Percentiles rank a stretch among this genome's conserved stretches.
These are phyloP conservation scores for Epinephelus fuscoguttatus DNA, from an alignment of 2,113 vertebrate genomes.

Conservation along the genomic window DNA sequence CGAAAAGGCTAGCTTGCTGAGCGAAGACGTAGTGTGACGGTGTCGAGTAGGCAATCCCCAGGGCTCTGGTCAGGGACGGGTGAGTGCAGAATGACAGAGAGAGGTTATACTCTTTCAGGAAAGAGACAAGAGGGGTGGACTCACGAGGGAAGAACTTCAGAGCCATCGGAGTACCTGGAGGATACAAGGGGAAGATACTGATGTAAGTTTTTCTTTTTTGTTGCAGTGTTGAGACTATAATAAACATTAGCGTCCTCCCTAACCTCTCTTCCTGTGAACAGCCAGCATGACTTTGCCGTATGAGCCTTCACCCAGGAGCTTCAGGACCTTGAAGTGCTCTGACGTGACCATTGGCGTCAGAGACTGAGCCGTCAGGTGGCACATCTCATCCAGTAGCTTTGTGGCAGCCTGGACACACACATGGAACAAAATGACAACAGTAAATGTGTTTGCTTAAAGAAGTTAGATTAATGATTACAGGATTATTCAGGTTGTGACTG, in stretches of 20 bases:
- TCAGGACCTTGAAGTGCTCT: slow-evolving; percentile 85
- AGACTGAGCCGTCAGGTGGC: slow-evolving; percentile 82
- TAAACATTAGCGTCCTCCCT: neutral
- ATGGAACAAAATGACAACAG: neutral
- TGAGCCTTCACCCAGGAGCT: slow-evolving; percentile 89
- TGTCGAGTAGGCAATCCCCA: slow-evolving; percentile 87
- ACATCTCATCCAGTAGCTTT: slow-evolving; percentile 86
- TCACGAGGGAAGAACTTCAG: slow-evolving; percentile 89
- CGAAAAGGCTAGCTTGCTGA: slow-evolving; percentile 88
- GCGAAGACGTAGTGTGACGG: slow-evolving; percentile 87
- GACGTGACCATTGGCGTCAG: slow-evolving; percentile 80
- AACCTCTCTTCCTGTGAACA: slow-evolving; percentile 86
- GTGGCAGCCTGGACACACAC: slow-evolving; percentile 68
- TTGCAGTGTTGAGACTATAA: fast-evolving
- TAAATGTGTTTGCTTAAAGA: neutral
- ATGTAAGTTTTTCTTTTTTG: neutral
- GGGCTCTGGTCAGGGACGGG: slow-evolving; percentile 85
- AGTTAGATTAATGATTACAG: neutral
- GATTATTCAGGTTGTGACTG: neutral
- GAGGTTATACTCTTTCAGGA: slow-evolving; percentile 90
- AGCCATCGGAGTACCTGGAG: slow-evolving; percentile 85
- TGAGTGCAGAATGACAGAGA: slow-evolving; percentile 89
- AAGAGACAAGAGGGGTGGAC: slow-evolving; percentile 81
- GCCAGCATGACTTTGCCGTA: slow-evolving; percentile 90
- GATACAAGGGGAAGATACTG: neutral